Conservation (phyloP, 2,797 vertebrate genomes). For the Rallus crepitans region DNA sequence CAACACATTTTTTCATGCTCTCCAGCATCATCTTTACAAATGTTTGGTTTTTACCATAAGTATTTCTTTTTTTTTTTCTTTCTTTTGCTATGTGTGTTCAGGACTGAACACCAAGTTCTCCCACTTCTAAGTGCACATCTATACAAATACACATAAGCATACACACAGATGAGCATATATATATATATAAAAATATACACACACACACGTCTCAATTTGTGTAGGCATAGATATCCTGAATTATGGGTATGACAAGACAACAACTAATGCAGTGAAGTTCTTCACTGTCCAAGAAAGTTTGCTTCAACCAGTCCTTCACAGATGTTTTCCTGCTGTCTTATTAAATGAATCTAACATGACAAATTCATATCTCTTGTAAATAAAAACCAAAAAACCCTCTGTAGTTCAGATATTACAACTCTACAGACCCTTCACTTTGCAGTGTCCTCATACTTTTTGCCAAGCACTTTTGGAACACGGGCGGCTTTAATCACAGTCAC, state of each 20-base stretch:
- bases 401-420: background rate
- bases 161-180: background rate
- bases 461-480: background rate
- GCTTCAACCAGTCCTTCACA: background rate
- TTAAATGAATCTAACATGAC: background rate
- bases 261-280: background rate
- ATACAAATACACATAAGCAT: background rate
- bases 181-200: background rate
- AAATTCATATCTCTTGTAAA: background rate
- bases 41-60: fast-evolving
- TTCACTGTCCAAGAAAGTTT: background rate
- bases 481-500: background rate
- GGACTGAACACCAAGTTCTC: background rate
- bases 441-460: background rate
- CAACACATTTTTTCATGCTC: background rate
- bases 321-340: background rate
- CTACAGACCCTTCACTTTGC: background rate
- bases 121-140: background rate
- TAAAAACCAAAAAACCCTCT: background rate
- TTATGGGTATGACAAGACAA: background rate
- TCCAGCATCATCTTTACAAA: background rate
- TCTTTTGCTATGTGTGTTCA: background rate
- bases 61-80: background rate
- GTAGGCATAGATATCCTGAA: background rate
- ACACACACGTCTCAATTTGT: background rate